Conservation (phyloP, 2,888 invertebrate species). For the Trissolcus japonicus region DNA sequence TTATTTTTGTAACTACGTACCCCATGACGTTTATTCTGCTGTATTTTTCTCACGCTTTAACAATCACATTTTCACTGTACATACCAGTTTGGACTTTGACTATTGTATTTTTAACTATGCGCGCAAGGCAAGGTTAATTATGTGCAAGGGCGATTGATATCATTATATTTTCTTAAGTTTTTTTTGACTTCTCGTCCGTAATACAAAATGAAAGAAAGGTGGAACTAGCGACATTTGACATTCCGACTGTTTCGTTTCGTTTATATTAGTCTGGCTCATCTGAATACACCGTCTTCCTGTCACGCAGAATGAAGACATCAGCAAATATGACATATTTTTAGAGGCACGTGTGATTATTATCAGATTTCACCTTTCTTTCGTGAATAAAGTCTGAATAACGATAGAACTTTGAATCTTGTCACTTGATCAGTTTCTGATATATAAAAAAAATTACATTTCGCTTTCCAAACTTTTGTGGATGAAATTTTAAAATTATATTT, state of each 20-base stretch:
- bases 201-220: neutral
- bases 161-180: conserved; percentile 10
- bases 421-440: neutral
- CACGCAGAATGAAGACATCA: conserved; percentile 11
- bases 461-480: neutral
- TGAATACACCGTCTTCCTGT: conserved; percentile 37
- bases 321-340: conserved; percentile 26
- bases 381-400: conserved; percentile 36
- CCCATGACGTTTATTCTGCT: neutral
- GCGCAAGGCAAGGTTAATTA: conserved; percentile 9
- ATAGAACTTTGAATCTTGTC: conserved; percentile 8
- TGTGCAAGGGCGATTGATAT: conserved; percentile 21
- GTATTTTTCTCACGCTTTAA: conserved; percentile 19
- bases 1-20: conserved; percentile 15
- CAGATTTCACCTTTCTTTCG: conserved; percentile 26
- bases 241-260: conserved; percentile 15
- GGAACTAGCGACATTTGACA: conserved; percentile 11
- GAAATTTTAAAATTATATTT: conserved; percentile 15
- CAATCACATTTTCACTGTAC: conserved; percentile 19
- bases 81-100: conserved; percentile 20
- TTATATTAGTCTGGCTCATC: conserved; percentile 9
- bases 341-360: conserved; percentile 14
- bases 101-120: conserved; percentile 29
- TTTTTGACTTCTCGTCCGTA: neutral
- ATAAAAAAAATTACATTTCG: neutral